Conservation (phyloP, 2,888 invertebrate species). For the Eugnorisma glareosa region DNA sequence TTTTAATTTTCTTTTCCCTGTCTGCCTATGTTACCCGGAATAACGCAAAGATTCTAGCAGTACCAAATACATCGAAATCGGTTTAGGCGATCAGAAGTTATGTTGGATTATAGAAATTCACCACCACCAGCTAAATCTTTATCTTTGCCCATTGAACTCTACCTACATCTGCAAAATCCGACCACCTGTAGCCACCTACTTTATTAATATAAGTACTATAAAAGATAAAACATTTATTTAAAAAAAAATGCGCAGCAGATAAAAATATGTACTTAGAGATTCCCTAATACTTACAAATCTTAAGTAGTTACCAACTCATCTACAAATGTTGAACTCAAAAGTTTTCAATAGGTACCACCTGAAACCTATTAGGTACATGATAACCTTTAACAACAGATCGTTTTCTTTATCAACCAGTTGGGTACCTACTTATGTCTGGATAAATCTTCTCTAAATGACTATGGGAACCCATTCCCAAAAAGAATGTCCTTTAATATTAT, state of each 20-base stretch:
- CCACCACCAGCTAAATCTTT: not conserved
- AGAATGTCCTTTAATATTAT: slow-evolving; percentile 45
- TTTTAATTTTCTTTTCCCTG: too few species aligned
- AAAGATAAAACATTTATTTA: slow-evolving; percentile 45
- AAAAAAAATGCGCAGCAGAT: slow-evolving; percentile 27
- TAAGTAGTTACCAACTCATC: too few species aligned
- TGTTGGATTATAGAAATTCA: not conserved
- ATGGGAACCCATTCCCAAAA: slow-evolving; percentile 17
- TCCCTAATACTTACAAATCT: too few species aligned
- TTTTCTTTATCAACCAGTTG: not conserved
- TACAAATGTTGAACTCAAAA: not conserved
- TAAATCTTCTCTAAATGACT: not conserved
- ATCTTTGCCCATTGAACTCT: slow-evolving; percentile 30
- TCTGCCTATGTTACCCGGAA: not conserved
- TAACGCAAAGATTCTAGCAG: not conserved
- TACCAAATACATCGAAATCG: too few species aligned
- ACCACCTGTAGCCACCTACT: slow-evolving; percentile 16
- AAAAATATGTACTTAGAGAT: slow-evolving; percentile 18
- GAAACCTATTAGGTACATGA: too few species aligned
- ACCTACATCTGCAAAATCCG: slow-evolving; percentile 18
- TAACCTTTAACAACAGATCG: too few species aligned
- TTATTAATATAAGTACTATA: slow-evolving; percentile 23
- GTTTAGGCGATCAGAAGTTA: too few species aligned
- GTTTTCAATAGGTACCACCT: not conserved
- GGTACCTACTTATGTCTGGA: too few species aligned